Evolutionary conservation across 2,888 invertebrate genomes (phyloP).

Genomic region (Dasysyrphus tricinctus): DNA sequence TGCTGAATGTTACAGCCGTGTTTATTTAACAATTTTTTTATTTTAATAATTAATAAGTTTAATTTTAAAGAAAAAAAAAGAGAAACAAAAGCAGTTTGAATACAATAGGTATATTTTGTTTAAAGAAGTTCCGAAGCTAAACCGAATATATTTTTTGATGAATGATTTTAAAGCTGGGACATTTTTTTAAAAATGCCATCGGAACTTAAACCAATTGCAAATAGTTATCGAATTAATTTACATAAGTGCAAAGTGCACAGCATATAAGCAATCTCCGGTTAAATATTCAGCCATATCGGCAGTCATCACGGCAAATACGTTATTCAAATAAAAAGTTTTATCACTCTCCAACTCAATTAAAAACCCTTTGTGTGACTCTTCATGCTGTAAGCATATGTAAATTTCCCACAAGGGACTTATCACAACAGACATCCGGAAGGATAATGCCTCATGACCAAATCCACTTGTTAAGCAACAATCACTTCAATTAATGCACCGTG

Average conservation of each 20-base stretch:
- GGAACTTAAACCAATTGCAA: neutral
- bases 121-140: too few relatives aligned
- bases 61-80: too few relatives aligned
- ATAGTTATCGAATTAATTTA: neutral
- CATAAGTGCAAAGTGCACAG: neutral
- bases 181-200: neutral
- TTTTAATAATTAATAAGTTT: too few relatives aligned
- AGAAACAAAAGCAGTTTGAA: too few relatives aligned
- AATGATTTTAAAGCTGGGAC: neutral
- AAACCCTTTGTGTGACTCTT: conserved; percentile 12
- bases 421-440: conserved; percentile 27
- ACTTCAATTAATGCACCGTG: conserved; percentile 56
- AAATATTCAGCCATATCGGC: neutral
- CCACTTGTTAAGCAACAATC: conserved; percentile 61
- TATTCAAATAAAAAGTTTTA: conserved; percentile 17
- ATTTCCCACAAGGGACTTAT: conserved; percentile 19
- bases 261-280: conserved; percentile 6
- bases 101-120: too few relatives aligned
- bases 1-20: too few relatives aligned
- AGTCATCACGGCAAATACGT: neutral
- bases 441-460: conserved; percentile 40
- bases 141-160: too few relatives aligned
- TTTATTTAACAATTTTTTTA: too few relatives aligned
- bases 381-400: neutral
- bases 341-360: conserved; percentile 44